Evolutionary conservation across 2,797 vertebrate species (phyloP).

Genomic region (Eulemur mongoz): DNA sequence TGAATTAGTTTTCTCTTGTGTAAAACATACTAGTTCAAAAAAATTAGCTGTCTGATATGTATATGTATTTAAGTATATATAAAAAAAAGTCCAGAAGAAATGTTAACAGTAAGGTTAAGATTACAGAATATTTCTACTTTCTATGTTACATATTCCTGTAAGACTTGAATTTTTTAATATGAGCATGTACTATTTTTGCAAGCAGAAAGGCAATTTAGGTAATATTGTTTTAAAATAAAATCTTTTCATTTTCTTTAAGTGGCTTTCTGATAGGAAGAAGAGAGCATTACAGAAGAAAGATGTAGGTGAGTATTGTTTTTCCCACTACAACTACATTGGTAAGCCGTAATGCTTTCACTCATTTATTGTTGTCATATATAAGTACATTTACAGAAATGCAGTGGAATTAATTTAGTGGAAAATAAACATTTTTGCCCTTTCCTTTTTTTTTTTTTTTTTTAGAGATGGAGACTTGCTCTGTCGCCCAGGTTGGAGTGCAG

Average conservation of each 20-base stretch:
- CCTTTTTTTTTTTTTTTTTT: too few species aligned
- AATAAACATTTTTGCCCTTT: not conserved
- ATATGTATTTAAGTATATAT: not conserved
- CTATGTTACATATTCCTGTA: not conserved
- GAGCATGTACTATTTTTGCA: not conserved
- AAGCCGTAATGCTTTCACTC: not conserved
- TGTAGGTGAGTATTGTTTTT: slow-evolving; percentile 90
- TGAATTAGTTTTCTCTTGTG: not conserved
- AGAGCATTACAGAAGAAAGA: slow-evolving; percentile 96
- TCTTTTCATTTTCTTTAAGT: slow-evolving; percentile 86
- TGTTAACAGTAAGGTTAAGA: not conserved
- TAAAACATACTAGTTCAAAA: not conserved
- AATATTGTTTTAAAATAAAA: slow-evolving; percentile 8
- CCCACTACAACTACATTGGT: not conserved
- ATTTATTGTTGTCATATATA: not conserved
- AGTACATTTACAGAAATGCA: not conserved
- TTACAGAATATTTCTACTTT: not conserved
- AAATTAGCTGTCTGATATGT: not conserved
- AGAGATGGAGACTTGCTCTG: not conserved
- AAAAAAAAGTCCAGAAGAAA: not conserved
- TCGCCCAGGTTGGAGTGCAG: not conserved
- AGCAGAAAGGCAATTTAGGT: not conserved
- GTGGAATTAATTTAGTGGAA: not conserved
- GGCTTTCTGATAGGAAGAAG: slow-evolving; percentile 97
- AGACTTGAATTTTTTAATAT: not conserved